These are phyloP conservation scores for Pristionchus arcanus DNA, from an alignment of 2,888 invertebrate species.

Conservation along the genomic window DNA sequence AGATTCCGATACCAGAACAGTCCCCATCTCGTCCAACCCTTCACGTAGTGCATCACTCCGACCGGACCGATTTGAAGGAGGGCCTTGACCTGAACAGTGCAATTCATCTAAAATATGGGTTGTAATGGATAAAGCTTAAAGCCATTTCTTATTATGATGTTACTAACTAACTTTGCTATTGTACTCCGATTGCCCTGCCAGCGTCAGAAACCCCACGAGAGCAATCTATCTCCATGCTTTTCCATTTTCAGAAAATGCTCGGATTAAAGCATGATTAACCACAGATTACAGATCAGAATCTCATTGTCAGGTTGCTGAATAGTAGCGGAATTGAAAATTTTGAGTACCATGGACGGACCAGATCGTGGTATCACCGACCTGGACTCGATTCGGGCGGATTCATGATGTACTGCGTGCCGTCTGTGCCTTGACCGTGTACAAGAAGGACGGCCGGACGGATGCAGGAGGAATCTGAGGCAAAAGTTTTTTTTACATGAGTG, in stretches of 20 bases:
- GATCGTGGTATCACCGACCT: background rate
- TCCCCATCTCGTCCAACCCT: background rate
- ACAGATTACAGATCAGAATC: too few relatives aligned
- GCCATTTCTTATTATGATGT: too few relatives aligned
- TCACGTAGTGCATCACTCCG: background rate
- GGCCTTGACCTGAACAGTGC: slow-evolving; percentile 9
- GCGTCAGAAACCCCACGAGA: background rate
- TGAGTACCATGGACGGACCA: too few relatives aligned
- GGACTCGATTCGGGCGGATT: slow-evolving; percentile 20
- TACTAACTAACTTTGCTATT: background rate
- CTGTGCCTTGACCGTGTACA: background rate
- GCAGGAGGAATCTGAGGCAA: background rate
- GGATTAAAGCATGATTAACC: too few relatives aligned
- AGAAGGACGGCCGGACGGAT: background rate
- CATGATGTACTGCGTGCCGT: background rate
- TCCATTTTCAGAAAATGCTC: background rate
- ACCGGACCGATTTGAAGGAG: background rate
- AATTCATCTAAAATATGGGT: too few relatives aligned
- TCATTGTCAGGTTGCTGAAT: too few relatives aligned
- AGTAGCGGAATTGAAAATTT: too few relatives aligned
- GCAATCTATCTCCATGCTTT: background rate
- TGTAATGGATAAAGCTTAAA: too few relatives aligned
- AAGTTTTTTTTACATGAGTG: background rate
- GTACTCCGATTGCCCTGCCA: background rate
- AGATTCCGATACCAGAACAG: background rate